These are phyloP conservation scores for Toxotes jaculatrix DNA, from an alignment of 2,113 vertebrate species.

Conservation along the genomic window DNA sequence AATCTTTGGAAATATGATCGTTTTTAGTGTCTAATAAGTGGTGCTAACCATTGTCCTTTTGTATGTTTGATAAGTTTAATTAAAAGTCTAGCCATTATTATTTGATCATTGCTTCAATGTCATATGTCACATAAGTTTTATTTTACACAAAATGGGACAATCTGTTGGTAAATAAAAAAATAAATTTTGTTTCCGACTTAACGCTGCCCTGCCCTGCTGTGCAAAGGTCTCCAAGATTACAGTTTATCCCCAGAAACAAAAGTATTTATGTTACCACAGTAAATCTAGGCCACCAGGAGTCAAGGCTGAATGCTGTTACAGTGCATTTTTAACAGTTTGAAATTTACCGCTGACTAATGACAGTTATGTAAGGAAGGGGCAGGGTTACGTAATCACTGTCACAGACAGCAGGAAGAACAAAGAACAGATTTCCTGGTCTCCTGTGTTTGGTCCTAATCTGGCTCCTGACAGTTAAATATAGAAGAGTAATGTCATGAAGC, in stretches of 20 bases:
- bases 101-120: neutral
- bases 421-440: slow-evolving; percentile 78
- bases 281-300: slow-evolving; percentile 44
- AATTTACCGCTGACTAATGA: slow-evolving; percentile 71
- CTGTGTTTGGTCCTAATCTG: slow-evolving; percentile 66
- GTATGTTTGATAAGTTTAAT: neutral
- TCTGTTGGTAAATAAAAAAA: neutral
- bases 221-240: slow-evolving; percentile 32
- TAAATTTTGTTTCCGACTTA: neutral
- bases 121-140: no score
- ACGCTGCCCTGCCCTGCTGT: neutral
- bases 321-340: slow-evolving; percentile 63
- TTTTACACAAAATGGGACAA: neutral
- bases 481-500: slow-evolving; percentile 36
- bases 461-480: slow-evolving; percentile 60
- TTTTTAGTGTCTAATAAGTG: neutral
- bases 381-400: slow-evolving; percentile 73
- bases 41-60: neutral
- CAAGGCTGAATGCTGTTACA: slow-evolving; percentile 30
- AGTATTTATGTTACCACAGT: slow-evolving; percentile 42
- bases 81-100: neutral
- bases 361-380: slow-evolving; percentile 68
- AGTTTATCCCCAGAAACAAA: slow-evolving; percentile 20
- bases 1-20: neutral
- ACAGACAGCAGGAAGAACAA: slow-evolving; percentile 76